Conservation (phyloP, 2,888 invertebrate species). For the Daptonema setosum region DNA sequence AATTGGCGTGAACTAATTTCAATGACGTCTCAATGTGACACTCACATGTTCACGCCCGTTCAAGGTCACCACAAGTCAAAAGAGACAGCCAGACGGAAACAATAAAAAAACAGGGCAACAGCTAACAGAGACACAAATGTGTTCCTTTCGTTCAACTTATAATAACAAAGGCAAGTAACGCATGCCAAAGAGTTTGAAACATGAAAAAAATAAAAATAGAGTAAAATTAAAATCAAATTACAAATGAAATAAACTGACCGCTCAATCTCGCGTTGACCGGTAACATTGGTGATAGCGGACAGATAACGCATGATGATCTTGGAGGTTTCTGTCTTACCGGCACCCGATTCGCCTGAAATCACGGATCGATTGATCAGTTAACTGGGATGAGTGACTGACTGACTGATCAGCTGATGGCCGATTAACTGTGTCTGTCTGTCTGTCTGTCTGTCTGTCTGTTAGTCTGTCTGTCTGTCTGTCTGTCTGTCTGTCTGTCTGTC, state of each 20-base stretch:
- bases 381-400: background rate
- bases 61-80: too few species aligned
- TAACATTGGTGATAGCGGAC: conserved; percentile 78
- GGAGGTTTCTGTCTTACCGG: conserved; percentile 94
- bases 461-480: too few species aligned
- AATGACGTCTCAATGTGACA: too few species aligned
- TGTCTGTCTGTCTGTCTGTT: too few species aligned
- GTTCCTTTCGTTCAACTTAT: background rate
- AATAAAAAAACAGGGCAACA: too few species aligned
- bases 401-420: too few species aligned
- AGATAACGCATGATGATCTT: conserved; percentile 94
- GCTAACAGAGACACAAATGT: background rate
- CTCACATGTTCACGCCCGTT: too few species aligned
- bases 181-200: background rate
- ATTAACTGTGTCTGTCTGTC: too few species aligned
- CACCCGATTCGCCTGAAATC: conserved; percentile 63
- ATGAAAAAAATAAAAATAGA: background rate
- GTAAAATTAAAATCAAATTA: background rate
- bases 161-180: background rate
- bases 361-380: too few species aligned
- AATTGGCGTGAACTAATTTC: too few species aligned
- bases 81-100: too few species aligned
- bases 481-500: too few species aligned
- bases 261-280: conserved; percentile 81
- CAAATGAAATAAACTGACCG: conserved; percentile 39